phyloP scores from a whole-genome alignment of 2,797 vertebrate species.

The Melanotaenia pygmaea region DNA sequence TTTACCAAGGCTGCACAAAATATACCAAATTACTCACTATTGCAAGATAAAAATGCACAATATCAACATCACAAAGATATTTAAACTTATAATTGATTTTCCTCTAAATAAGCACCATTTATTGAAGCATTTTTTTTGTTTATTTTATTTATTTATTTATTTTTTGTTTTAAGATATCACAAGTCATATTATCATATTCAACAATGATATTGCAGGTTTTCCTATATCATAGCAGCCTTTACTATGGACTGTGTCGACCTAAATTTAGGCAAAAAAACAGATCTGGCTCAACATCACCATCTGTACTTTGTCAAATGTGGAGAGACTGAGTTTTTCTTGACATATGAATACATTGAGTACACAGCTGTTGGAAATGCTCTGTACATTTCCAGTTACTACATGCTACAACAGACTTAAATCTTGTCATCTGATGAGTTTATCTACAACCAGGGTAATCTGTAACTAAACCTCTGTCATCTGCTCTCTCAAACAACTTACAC shows the following conservation, averaged over 20 bases:
- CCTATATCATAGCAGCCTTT: not conserved
- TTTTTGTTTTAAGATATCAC: too few relatives aligned
- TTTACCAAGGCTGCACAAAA: not conserved
- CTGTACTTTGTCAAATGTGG: not conserved
- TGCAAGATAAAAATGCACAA: not conserved
- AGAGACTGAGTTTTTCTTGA: not conserved
- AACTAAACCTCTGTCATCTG: not conserved
- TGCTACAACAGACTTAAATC: not conserved
- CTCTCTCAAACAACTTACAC: constrained; percentile 1
- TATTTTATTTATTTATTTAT: too few relatives aligned
- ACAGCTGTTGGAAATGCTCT: not conserved
- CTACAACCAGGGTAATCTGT: not conserved
- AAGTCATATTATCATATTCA: not conserved
- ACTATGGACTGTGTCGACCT: not conserved
- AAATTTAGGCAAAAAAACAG: not conserved
- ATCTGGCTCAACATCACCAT: not conserved
- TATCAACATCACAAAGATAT: not conserved
- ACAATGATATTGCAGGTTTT: not conserved
- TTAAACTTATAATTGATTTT: not conserved
- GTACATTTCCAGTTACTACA: not conserved
- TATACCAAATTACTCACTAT: not conserved
- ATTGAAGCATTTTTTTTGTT: too few relatives aligned
- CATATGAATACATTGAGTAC: not conserved
- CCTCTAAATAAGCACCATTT: too few relatives aligned
- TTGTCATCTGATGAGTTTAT: not conserved